Evolutionary conservation across 2,113 vertebrate species (phyloP), one percentile per base, ranked within the genome.

Genomic region (Dendrocopos noguchii): DNA sequence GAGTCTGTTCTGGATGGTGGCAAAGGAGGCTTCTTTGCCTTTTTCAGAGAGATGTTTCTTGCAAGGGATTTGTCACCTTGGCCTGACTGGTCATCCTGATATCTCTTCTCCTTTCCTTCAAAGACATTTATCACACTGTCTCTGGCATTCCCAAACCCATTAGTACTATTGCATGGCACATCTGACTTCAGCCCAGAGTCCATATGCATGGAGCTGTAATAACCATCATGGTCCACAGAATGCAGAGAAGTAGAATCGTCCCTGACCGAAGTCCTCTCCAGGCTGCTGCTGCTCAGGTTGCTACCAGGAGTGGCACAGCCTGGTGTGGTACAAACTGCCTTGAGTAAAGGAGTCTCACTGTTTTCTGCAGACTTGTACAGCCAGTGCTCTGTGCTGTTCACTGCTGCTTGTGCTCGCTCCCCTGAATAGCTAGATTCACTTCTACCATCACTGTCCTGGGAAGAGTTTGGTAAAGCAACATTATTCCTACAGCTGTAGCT

Each of bases 1-100:
- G 99, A 99, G 95, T 99, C 99, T 2, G 98, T 99, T 52, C 99
- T 98, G 10, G 98, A 98, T 3, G 99, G 99, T 1, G 99, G 99
- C 47, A 98, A 97, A 4, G 99, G 99, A 0, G 99, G 99, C 88
- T 99, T 99, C 97, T 98, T 99, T 5, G 98, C 95, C 91, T 99
- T 99, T 87, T 98, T 99, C 25, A 99, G 97, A 47, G 99, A 99
- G 95, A 99, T 99, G 90, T 98, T 99, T 80, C 99, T 98, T 6
- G 97, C 98, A 12, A 99, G 94, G 25, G 98, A 98, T 84, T 96
- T 98, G 57, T 99, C 98, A 14, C 97, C 98, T 97, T 97, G 98
- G 68, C 94, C 95, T 13, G 91, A 91, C 63, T 83, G 90, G 42
- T 98, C 98, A 27, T 97, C 98, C 64, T 96, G 97, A 78, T 79